These are phyloP conservation scores for Ophioderma brevispina DNA, from an alignment of 35 echinoderm and acorn worm species.

Conservation along the genomic window DNA sequence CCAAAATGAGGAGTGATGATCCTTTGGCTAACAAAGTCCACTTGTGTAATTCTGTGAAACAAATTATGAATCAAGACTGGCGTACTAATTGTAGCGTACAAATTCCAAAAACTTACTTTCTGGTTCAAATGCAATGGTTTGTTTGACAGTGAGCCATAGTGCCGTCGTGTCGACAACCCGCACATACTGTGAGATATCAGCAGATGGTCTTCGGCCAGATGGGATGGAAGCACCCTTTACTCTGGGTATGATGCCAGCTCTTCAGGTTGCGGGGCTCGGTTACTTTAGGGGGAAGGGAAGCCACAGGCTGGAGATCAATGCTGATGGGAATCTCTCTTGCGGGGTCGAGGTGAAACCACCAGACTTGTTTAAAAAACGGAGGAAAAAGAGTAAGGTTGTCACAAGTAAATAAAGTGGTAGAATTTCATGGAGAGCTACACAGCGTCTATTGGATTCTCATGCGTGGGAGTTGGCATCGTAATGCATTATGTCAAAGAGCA, in stretches of 20 bases:
- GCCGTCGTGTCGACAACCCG: conserved; percentile 68
- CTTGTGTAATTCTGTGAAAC: too few species aligned
- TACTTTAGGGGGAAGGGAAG: conserved; percentile 35
- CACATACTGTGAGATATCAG: conserved; percentile 86
- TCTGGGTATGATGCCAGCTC: conserved; percentile 78
- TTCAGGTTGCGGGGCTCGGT: conserved; percentile 83
- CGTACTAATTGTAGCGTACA: too few species aligned
- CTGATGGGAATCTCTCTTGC: conserved; percentile 14
- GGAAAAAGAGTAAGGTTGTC: too few species aligned
- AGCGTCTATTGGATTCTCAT: too few species aligned
- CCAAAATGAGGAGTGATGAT: too few species aligned
- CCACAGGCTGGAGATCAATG: conserved; percentile 68
- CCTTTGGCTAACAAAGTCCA: too few species aligned
- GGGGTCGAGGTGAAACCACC: not conserved
- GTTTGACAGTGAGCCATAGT: conserved; percentile 85
- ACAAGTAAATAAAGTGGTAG: too few species aligned
- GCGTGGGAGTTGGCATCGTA: too few species aligned
- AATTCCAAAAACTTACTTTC: conserved; percentile 34
- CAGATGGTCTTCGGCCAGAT: conserved; percentile 79
- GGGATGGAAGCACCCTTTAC: conserved; percentile 86
- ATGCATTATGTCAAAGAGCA: too few species aligned
- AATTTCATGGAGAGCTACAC: too few species aligned
- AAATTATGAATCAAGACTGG: too few species aligned
- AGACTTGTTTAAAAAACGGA: too few species aligned
- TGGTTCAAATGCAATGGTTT: conserved; percentile 56